Evolutionary conservation across 2,113 vertebrate genomes (phyloP), one percentile per base, ranked within the genome.

Genomic region (Crocuta crocuta): DNA sequence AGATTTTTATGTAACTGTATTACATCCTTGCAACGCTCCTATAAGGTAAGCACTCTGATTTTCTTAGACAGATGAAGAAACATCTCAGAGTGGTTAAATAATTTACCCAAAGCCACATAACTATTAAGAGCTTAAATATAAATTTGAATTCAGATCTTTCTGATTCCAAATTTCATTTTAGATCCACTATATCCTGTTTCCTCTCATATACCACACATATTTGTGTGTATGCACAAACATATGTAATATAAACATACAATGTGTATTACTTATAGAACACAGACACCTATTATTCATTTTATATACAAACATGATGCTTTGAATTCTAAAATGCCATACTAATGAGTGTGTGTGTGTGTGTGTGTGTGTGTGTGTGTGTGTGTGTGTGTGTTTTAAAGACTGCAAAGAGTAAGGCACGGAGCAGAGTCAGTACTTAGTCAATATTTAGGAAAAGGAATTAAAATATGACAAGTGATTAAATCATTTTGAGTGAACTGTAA

Each of bases 21-120:
- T 21, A 71, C 4, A 73, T 4, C 1, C 19, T 93, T 70, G 28
- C 11, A 71, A 39, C 0, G 50, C 26, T 55, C 48, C 16, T 63
- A 1, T 45, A 58, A 58, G 26, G 5, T 21, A 95, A 53, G 13
- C 35, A 58, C 24, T 66, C 39, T 89, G 9, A 74, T 85, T 93
- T 91, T 94, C 90, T 88, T 58, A 43, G 31, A 76, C 19, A 76
- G 19, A 92, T 61, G 48, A 94, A 88, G 78, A 73, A 74, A 89
- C 16, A 83, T 50, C 10, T 45, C 58, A 82, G 33, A 31, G 50
- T 71, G 5, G 50, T 55, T 86, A 88, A 90, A 53, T 82, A 89
- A 90, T 70, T 68, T 79, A 28, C 28, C 15, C 35, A 35, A 96
- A 33, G 4, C 68, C 39, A 90, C 15, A 68, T 0, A 35, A 83